A percentile compares a stretch with the other conserved stretches of the same genome.
Conservation (phyloP, 2,888 invertebrate genomes). For the Hypena proboscidalis region DNA sequence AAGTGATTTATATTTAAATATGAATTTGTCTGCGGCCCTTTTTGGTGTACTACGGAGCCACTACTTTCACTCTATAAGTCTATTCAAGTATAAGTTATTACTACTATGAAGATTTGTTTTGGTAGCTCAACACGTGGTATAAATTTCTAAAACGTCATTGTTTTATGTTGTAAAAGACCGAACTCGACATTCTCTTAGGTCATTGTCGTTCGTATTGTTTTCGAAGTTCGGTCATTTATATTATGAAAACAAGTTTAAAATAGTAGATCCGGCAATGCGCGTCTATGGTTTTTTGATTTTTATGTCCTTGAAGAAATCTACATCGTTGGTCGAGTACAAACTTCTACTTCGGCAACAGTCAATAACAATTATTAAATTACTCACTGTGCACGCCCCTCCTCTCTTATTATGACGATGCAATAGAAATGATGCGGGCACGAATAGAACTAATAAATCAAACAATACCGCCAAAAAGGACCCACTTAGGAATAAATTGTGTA, state of each 20-base stretch:
- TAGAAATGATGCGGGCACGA: constrained; percentile 30
- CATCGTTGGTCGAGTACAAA: no score
- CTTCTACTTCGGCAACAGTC: constrained; percentile 10
- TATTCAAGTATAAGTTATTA: constrained; percentile 1
- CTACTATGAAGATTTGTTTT: background rate
- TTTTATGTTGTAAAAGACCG: no score
- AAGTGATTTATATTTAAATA: constrained; percentile 56
- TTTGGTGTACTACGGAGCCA: constrained; percentile 42
- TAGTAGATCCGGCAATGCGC: no score
- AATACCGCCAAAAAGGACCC: constrained; percentile 26
- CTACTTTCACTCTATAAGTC: constrained; percentile 62
- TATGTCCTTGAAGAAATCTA: no score
- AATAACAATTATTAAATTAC: constrained; percentile 5
- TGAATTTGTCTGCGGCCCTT: constrained; percentile 45
- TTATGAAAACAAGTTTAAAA: no score
- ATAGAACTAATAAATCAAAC: constrained; percentile 18
- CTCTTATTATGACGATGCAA: no score
- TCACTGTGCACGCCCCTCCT: constrained; percentile 28
- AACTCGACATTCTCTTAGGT: no score
- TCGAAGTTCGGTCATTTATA: no score
- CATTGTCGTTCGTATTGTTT: no score
- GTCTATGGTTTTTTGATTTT: no score
- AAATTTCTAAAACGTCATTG: no score
- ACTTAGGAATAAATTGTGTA: constrained; percentile 5
- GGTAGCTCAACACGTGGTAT: background rate